Percentiles rank a stretch among this genome's conserved stretches.
Evolutionary conservation across 2,888 invertebrate species (phyloP).

Genomic region (Drosophila formosana): DNA sequence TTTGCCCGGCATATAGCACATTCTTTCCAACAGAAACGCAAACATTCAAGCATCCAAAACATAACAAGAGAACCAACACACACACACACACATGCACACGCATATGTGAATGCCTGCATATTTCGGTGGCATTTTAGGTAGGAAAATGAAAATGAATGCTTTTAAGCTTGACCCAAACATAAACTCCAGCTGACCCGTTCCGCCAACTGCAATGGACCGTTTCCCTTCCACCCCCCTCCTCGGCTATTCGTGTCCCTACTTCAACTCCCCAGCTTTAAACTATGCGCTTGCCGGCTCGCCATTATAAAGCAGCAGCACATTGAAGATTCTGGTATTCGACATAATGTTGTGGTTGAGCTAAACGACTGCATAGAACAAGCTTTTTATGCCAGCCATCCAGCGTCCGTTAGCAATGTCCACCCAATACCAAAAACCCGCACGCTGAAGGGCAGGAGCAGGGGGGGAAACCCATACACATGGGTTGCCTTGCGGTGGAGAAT

Average conservation of each 20-base stretch:
- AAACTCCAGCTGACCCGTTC: slow-evolving; percentile 62
- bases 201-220: slow-evolving; percentile 20
- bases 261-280: slow-evolving; percentile 22
- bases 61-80: slow-evolving; percentile 19
- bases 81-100: background rate
- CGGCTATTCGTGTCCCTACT: background rate
- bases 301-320: slow-evolving; percentile 65
- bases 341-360: slow-evolving; percentile 81
- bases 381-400: slow-evolving; percentile 66
- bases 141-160: slow-evolving; percentile 70
- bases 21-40: slow-evolving; percentile 17
- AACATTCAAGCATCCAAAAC: slow-evolving; percentile 35
- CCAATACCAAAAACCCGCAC: slow-evolving; percentile 10
- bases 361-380: slow-evolving; percentile 81
- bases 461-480: slow-evolving; percentile 29
- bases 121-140: slow-evolving; percentile 65
- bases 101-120: slow-evolving; percentile 61
- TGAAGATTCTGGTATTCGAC: slow-evolving; percentile 80
- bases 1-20: slow-evolving; percentile 31
- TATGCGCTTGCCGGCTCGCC: slow-evolving; percentile 43
- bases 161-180: slow-evolving; percentile 74
- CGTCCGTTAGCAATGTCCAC: slow-evolving; percentile 47
- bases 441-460: background rate
- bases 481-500: slow-evolving; percentile 64
- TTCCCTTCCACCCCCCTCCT: background rate